Conservation (phyloP, 2,888 invertebrate genomes). For the Rutpela maculata region DNA sequence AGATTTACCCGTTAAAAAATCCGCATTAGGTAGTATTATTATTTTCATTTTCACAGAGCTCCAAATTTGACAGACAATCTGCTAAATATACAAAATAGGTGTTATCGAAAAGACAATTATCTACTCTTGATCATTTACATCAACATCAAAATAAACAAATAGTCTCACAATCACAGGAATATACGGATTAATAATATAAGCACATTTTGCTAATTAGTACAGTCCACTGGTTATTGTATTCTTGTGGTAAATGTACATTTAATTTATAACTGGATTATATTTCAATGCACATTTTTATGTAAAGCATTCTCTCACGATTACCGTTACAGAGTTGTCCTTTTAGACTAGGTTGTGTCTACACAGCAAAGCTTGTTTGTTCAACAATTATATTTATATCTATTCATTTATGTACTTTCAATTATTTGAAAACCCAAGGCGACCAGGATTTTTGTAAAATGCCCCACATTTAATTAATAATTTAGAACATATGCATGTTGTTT, state of each 20-base stretch:
- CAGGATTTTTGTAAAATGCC: constrained; percentile 51
- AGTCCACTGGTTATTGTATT: background rate
- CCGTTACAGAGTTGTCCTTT: constrained; percentile 48
- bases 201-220: too few relatives aligned
- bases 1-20: too few relatives aligned
- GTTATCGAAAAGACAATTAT: too few relatives aligned
- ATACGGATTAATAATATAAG: too few relatives aligned
- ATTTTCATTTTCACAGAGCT: too few relatives aligned
- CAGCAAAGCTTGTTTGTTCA: constrained; percentile 50
- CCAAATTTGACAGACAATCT: too few relatives aligned
- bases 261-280: background rate
- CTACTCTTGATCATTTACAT: too few relatives aligned
- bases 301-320: constrained; percentile 50
- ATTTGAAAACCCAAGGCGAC: constrained; percentile 57
- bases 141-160: too few relatives aligned
- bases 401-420: constrained; percentile 57
- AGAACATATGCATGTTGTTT: constrained; percentile 13
- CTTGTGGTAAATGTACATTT: background rate
- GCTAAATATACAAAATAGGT: too few relatives aligned
- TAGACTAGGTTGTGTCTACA: constrained; percentile 42
- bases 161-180: too few relatives aligned
- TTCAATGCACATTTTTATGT: background rate
- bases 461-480: constrained; percentile 40
- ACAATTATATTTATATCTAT: constrained; percentile 53
- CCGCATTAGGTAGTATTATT: too few relatives aligned